Evolutionary conservation across 2,797 vertebrate species (phyloP).

Genomic region (Poeciliopsis infans): DNA sequence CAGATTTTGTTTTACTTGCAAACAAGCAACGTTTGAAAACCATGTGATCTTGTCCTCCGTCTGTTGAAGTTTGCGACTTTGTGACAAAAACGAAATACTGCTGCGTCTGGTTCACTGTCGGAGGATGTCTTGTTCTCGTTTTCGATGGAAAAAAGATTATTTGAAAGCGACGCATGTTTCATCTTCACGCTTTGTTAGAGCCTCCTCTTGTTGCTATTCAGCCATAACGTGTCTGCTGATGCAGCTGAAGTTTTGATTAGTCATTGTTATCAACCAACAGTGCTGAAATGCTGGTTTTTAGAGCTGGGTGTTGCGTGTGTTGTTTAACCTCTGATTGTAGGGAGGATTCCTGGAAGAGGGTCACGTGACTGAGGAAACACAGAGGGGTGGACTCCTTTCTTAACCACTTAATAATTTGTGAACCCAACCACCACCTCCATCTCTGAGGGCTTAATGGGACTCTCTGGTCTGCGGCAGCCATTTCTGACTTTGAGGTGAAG

Average conservation of each 20-base stretch:
- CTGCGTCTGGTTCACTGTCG: neutral
- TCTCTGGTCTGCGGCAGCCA: constrained; percentile 22
- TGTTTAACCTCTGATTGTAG: constrained; percentile 44
- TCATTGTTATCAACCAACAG: constrained; percentile 26
- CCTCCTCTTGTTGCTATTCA: neutral
- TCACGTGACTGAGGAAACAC: constrained; percentile 34
- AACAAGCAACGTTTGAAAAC: neutral
- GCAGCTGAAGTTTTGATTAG: constrained; percentile 23
- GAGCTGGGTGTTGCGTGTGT: constrained; percentile 15
- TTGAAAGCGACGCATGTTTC: neutral
- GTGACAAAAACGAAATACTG: neutral
- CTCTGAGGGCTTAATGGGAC: constrained; percentile 13
- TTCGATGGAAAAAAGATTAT: neutral
- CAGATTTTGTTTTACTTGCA: neutral
- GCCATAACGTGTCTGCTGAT: neutral
- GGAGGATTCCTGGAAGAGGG: constrained; percentile 55
- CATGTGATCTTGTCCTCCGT: neutral
- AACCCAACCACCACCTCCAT: constrained; percentile 39
- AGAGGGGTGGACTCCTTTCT: constrained; percentile 39
- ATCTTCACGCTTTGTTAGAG: neutral
- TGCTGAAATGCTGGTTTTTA: constrained; percentile 38
- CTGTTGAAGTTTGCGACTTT: neutral
- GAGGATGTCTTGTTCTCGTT: neutral
- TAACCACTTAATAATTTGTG: constrained; percentile 59
- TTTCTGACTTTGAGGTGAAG: constrained; percentile 41